Conservation (phyloP, 2,888 invertebrate species). For the Chelonus formosanus region DNA sequence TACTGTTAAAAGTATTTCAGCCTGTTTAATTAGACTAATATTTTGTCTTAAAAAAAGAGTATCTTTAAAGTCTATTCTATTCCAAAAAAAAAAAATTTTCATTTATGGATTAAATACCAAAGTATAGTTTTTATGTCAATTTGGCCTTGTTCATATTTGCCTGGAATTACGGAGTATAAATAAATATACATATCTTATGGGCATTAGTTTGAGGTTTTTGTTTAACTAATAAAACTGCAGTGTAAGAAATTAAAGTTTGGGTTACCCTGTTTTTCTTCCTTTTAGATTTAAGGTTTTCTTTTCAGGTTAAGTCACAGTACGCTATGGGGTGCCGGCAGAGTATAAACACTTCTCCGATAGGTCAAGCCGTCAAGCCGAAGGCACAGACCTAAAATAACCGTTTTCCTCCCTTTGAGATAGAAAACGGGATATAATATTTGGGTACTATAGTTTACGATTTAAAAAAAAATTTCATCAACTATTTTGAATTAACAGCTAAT, state of each 20-base stretch:
- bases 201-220: no score
- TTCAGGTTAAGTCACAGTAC: constrained; percentile 11
- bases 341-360: constrained; percentile 15
- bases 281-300: neutral
- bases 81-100: no score
- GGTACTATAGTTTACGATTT: no score
- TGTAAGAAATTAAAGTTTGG: neutral
- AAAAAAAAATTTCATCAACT: no score
- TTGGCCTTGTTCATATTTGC: no score
- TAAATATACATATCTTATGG: no score
- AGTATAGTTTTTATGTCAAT: no score
- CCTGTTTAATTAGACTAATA: neutral
- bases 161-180: no score
- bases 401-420: no score
- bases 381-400: neutral
- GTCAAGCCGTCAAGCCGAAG: constrained; percentile 20
- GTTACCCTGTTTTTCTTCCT: neutral
- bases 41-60: neutral
- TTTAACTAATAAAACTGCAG: neutral
- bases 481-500: no score
- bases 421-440: no score
- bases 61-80: neutral
- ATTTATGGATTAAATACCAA: no score
- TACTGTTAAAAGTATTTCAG: neutral
- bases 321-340: constrained; percentile 18